phyloP scores from a whole-genome alignment of 2,797 vertebrate genomes.

The Tauraco hartlaubi region DNA sequence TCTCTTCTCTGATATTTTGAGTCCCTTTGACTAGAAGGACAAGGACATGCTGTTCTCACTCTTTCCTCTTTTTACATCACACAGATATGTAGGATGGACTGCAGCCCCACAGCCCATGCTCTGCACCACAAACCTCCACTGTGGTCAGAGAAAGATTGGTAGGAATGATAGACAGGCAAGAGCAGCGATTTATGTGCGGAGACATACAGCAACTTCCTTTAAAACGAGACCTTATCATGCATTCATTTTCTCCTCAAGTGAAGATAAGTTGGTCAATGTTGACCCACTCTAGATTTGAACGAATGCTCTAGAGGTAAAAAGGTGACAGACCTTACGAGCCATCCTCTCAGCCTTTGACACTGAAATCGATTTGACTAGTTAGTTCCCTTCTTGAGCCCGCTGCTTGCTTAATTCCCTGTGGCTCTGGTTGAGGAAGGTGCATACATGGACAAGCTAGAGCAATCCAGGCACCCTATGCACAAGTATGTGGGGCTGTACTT shows the following conservation, averaged over 20 bases:
- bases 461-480: neutral
- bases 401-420: neutral
- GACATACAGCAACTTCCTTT: neutral
- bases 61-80: neutral
- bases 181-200: neutral
- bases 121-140: neutral
- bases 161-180: neutral
- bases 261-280: neutral
- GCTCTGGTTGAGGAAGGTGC: neutral
- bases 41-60: neutral
- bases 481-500: neutral
- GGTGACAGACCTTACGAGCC: fast-evolving
- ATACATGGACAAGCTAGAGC: neutral
- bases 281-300: neutral
- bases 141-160: neutral
- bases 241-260: neutral
- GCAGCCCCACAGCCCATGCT: neutral
- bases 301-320: neutral
- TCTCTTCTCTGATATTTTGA: neutral
- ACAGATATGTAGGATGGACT: neutral
- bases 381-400: neutral
- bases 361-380: neutral
- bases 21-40: neutral
- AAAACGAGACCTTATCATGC: neutral
- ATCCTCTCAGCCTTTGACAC: neutral